Evolutionary conservation across 2,797 vertebrate species (phyloP), one percentile per base, ranked within the genome.

Genomic region (Ctenopoma kingsleyae): DNA sequence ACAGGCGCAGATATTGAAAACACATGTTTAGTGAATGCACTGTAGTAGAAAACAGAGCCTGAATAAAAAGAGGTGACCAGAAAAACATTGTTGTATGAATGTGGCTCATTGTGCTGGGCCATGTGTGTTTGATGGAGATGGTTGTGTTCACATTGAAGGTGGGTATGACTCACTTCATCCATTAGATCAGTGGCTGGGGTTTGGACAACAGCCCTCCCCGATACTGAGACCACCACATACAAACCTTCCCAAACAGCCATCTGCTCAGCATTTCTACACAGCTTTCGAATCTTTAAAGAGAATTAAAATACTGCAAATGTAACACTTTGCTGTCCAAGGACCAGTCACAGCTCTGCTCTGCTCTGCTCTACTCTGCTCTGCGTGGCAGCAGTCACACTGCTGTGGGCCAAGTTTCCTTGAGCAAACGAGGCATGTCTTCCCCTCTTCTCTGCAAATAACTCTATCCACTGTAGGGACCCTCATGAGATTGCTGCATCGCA

Each of bases 161-260:
- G 87, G 89, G 89, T 91, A 91, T 94, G 94, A 94, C 92, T 95
- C 94, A 95, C 88, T 91, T 87, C 81, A 85, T 81, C 92, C 92
- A 94, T 93, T 92, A 87, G 90, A 93, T 92, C 89, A 91, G 89
- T 85, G 89, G 83, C 84, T 90, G 91, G 83, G 91, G 87, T 92
- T 94, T 93, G 90, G 92, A 93, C 74, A 64, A 78, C 74, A 82
- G 90, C 89, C 88, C 80, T 90, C 72, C 72, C 77, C 86, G 83
- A 90, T 82, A 87, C 89, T 81, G 74, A 89, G 87, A 92, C 90
- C 90, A 90, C 87, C 86, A 60, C 87, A 81, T 71, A 81, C 87
- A 86, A 82, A 85, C 71, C 73, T 85, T 91, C 88, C 87, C 85
- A 84, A 88, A 79, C 76, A 86, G 80, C 90, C 93, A 94, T 93